These are phyloP conservation scores for Myodes glareolus DNA, from an alignment of 2,113 vertebrate genomes.

Conservation along the genomic window DNA sequence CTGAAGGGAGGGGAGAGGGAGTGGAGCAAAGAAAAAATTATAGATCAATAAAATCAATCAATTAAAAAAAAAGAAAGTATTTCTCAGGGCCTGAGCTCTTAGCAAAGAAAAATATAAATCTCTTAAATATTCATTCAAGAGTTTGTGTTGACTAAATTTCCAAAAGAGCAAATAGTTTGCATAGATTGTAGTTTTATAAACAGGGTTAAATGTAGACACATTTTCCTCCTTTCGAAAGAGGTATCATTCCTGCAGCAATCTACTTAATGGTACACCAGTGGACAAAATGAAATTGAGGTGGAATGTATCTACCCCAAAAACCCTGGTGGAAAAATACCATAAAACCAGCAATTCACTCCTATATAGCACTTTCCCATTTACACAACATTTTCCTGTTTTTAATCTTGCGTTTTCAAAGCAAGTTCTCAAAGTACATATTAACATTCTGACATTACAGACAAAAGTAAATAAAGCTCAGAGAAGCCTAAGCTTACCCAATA, in stretches of 20 bases:
- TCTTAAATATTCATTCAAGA: constrained; percentile 41
- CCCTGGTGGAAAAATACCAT: constrained; percentile 40
- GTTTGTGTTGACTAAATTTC: constrained; percentile 40
- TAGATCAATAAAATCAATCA: no score
- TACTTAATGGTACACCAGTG: constrained; percentile 18
- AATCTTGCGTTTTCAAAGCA: constrained; percentile 51
- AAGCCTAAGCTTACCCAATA: not conserved
- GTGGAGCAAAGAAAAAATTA: no score
- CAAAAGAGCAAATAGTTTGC: constrained; percentile 34
- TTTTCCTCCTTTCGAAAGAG: not conserved
- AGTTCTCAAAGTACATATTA: constrained; percentile 21
- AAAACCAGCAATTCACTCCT: constrained; percentile 59
- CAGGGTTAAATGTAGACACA: constrained; percentile 24
- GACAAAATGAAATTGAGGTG: not conserved
- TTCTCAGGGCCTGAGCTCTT: not conserved
- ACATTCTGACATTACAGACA: constrained; percentile 21
- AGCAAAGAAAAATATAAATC: not conserved
- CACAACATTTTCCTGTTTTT: constrained; percentile 47
- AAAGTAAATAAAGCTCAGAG: constrained; percentile 10
- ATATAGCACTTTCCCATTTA: constrained; percentile 41
- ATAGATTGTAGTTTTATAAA: constrained; percentile 46
- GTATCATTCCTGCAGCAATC: constrained; percentile 30
- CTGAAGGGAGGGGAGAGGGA: no score
- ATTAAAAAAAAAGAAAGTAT: not conserved
- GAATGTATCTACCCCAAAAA: not conserved